phyloP scores from a whole-genome alignment of 92 coral and sea anemone species.

The Parazoanthus darwini region DNA sequence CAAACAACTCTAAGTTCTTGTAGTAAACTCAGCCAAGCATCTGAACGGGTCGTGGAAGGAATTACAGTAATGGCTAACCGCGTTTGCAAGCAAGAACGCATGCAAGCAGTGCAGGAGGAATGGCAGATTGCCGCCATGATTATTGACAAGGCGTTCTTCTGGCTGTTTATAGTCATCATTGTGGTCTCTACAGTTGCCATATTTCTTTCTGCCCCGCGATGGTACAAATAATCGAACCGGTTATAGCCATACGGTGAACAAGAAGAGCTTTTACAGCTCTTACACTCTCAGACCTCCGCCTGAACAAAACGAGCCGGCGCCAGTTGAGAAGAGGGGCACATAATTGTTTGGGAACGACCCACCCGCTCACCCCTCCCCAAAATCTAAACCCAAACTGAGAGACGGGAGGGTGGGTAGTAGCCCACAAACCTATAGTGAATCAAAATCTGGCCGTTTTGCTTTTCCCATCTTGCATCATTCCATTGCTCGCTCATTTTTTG shows the following conservation, averaged over 20 bases:
- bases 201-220: constrained; percentile 40
- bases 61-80: constrained; percentile 37
- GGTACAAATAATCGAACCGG: constrained; percentile 11
- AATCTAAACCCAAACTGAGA: no score
- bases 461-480: no score
- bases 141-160: constrained; percentile 53
- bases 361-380: no score
- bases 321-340: no score
- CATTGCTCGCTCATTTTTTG: no score
- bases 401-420: no score
- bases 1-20: neutral
- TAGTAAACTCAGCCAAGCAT: neutral
- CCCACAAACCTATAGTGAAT: no score
- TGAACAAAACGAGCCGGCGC: no score
- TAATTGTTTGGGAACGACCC: no score
- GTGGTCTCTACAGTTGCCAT: constrained; percentile 45
- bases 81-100: constrained; percentile 24
- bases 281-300: neutral
- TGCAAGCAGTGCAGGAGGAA: constrained; percentile 44
- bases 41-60: constrained; percentile 24
- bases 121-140: constrained; percentile 61
- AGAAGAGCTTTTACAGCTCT: no score
- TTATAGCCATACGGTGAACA: no score
- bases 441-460: no score
- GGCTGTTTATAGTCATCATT: constrained; percentile 47